Evolutionary conservation across 2,797 vertebrate genomes (phyloP).

Genomic region (Phataginus tricuspis): DNA sequence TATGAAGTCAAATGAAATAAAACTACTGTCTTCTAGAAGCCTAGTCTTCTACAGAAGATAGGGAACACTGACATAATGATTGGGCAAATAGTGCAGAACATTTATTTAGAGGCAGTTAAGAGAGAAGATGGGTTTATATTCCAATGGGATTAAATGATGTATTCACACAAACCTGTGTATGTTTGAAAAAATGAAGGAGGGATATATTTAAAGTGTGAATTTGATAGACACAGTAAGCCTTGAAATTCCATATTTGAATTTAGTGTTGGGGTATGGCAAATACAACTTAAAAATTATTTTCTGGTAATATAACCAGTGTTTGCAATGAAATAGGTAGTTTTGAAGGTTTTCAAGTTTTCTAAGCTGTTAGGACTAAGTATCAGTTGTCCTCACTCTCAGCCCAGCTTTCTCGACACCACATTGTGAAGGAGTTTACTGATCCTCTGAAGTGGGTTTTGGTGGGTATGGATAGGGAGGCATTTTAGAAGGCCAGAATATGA

Average conservation of each 20-base stretch:
- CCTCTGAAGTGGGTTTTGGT: neutral
- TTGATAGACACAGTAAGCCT: neutral
- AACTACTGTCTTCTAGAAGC: neutral
- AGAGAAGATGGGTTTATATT: neutral
- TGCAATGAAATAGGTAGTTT: neutral
- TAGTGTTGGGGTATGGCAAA: neutral
- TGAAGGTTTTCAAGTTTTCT: constrained; percentile 14
- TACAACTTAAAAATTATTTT: constrained; percentile 12
- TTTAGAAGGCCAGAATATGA: neutral
- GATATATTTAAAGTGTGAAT: neutral
- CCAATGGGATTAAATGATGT: neutral
- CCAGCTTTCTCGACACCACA: neutral
- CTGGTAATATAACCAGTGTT: neutral
- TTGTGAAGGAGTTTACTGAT: neutral
- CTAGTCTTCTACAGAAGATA: neutral
- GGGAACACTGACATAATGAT: neutral
- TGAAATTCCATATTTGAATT: neutral
- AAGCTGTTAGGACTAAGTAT: neutral
- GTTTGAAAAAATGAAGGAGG: neutral
- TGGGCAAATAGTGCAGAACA: neutral
- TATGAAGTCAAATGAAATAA: neutral
- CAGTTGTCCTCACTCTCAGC: neutral
- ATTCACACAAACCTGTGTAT: neutral
- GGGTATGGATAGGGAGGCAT: neutral
- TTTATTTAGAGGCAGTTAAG: neutral